Conservation (phyloP, 30 jellyfish, hydroid and myxozoan species). For the Sanderia malayensis region DNA sequence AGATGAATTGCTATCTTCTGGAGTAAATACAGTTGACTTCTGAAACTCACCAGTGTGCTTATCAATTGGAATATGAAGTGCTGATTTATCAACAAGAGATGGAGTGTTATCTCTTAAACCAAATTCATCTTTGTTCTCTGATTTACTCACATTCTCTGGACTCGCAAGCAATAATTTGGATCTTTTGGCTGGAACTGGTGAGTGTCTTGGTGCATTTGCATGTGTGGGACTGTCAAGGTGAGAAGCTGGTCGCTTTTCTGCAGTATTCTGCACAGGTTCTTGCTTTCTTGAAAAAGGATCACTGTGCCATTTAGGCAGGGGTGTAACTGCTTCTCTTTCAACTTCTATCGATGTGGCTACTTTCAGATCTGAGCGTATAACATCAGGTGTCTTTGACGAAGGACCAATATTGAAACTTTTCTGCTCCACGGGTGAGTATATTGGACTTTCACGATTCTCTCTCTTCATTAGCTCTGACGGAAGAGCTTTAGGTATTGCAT, state of each 20-base stretch:
- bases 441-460: conserved; percentile 64
- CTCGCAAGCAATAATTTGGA: not conserved
- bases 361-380: conserved; percentile 76
- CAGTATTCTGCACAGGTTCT: not conserved
- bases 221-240: not conserved
- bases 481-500: not conserved
- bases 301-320: no score
- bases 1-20: not conserved
- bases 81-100: not conserved
- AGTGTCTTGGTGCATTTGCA: not conserved
- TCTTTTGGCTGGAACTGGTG: conserved; percentile 1
- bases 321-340: not conserved
- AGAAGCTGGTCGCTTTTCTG: conserved; percentile 11
- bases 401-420: conserved; percentile 44
- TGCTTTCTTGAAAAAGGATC: not conserved
- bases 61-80: not conserved
- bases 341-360: conserved; percentile 61
- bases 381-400: conserved; percentile 38
- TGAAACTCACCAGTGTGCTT: not conserved
- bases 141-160: not conserved
- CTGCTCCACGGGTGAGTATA: conserved; percentile 73
- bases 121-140: not conserved
- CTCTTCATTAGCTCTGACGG: conserved; percentile 14
- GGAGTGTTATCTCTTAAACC: not conserved
- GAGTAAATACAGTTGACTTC: not conserved